Evolutionary conservation across 2,888 invertebrate species (phyloP).

Genomic region (Limnephilus marmoratus): DNA sequence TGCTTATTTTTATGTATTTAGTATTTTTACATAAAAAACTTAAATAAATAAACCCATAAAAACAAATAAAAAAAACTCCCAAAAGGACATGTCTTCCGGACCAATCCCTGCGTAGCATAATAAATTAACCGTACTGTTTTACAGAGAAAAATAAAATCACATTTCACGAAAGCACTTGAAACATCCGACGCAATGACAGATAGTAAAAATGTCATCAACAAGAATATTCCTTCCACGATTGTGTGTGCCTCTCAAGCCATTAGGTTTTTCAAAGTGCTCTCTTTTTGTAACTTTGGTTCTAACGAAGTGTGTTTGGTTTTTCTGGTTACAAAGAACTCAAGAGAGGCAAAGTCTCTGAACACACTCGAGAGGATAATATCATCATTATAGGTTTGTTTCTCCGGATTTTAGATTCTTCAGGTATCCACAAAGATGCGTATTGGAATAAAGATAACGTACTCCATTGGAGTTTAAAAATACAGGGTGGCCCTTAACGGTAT

Average conservation of each 20-base stretch:
- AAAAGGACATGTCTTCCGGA: not conserved
- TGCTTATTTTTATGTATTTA: not conserved
- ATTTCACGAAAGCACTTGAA: not conserved
- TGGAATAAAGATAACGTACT: not conserved
- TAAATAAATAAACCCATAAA: not conserved
- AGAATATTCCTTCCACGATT: not conserved
- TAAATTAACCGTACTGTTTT: not conserved
- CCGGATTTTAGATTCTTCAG: not conserved
- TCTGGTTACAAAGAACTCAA: too few relatives aligned
- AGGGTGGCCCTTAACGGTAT: too few relatives aligned
- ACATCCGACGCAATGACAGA: not conserved
- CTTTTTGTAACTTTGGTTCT: slow-evolving; percentile 2
- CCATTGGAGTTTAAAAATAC: too few relatives aligned
- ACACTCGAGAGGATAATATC: not conserved
- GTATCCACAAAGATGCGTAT: not conserved
- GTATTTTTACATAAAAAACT: not conserved
- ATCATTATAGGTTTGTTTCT: not conserved
- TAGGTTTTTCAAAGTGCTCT: not conserved
- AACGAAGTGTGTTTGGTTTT: not conserved
- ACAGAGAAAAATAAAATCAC: not conserved
- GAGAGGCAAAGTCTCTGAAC: not conserved
- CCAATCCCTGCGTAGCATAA: not conserved
- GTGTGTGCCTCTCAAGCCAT: not conserved
- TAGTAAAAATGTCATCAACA: not conserved
- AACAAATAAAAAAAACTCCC: not conserved